These are phyloP conservation scores for Bursaphelenchus okinawaensis DNA, from an alignment of 2,888 invertebrate species.

Conservation along the genomic window DNA sequence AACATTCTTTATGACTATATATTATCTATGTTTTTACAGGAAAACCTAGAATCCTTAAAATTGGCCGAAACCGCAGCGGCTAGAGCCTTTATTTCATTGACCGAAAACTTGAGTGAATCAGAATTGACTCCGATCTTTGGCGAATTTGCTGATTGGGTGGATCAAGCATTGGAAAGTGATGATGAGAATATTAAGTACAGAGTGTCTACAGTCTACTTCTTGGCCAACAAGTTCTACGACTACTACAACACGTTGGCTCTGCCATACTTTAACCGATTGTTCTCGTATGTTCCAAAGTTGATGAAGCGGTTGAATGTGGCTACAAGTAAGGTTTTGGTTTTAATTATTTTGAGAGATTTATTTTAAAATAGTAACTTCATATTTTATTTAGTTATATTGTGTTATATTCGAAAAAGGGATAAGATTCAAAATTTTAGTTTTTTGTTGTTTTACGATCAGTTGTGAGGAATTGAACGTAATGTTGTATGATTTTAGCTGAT, in stretches of 20 bases:
- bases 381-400: too few species aligned
- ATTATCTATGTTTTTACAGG: too few species aligned
- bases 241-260: conserved; percentile 44
- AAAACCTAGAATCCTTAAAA: background rate
- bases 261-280: conserved; percentile 43
- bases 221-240: conserved; percentile 45
- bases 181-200: conserved; percentile 12
- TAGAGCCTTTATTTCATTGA: conserved; percentile 19
- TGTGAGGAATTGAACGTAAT: background rate
- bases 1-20: too few species aligned
- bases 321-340: conserved; percentile 14
- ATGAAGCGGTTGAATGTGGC: conserved; percentile 34
- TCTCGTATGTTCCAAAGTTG: conserved; percentile 40
- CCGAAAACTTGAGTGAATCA: conserved; percentile 26
- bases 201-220: conserved; percentile 39
- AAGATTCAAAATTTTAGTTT: too few species aligned
- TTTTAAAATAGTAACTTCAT: background rate
- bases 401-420: too few species aligned
- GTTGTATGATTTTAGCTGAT: conserved; percentile 18
- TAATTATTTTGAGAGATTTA: background rate
- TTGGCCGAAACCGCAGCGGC: background rate
- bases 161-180: conserved; percentile 26
- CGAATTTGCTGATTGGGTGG: conserved; percentile 34
- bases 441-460: too few species aligned
- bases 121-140: conserved; percentile 25